phyloP scores from a whole-genome alignment of 2,888 invertebrate species.

The Siphlonurus alternatus region DNA sequence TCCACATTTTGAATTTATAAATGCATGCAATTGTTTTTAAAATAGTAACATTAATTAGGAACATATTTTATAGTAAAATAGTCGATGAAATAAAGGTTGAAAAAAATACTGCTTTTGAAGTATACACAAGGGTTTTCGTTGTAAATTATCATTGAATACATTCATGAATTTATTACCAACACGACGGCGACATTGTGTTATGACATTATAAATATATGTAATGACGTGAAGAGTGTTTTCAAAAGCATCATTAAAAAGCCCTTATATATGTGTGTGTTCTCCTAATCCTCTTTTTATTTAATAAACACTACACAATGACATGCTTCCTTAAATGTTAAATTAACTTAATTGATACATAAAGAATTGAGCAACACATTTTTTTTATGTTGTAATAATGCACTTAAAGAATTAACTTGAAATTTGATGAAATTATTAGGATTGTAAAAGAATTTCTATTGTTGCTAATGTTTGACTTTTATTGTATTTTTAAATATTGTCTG shows the following conservation, averaged over 20 bases:
- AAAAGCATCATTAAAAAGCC: background rate
- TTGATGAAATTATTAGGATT: background rate
- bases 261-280: background rate
- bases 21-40: too few species aligned
- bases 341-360: conserved; percentile 1
- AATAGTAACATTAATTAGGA: too few species aligned
- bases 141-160: too few species aligned
- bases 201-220: background rate
- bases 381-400: background rate
- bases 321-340: background rate
- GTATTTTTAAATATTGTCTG: too few species aligned
- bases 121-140: too few species aligned
- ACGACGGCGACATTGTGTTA: background rate
- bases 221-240: background rate
- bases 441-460: background rate
- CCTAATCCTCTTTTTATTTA: background rate
- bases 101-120: too few species aligned
- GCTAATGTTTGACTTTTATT: too few species aligned
- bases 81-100: too few species aligned
- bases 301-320: background rate
- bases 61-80: too few species aligned
- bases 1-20: too few species aligned
- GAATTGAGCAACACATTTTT: background rate
- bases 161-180: too few species aligned
- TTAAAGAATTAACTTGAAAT: background rate